Base-by-base conservation (phyloP, 2,888 invertebrate species). In the Polyommatus iphigenia region DNA sequence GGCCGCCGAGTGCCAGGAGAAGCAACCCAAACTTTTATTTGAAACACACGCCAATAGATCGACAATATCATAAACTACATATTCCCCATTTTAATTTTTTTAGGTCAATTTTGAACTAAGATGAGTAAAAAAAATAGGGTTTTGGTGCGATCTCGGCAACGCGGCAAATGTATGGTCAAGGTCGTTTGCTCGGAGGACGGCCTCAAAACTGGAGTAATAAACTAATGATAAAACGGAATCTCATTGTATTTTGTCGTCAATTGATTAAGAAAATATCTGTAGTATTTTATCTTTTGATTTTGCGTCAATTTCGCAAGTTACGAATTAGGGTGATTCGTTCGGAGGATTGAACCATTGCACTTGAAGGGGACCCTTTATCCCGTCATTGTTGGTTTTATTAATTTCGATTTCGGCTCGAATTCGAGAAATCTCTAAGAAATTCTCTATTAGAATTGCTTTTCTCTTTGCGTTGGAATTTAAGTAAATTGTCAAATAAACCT, bases 261-360 rank as follows among this genome's bases (percentile, higher is more conserved):
- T 71, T 77, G 4, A 77, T 36, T 36, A 54, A 32, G 32, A 50
- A 71, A 76, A 54, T 71, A 5, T n/a, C 75, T 46, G 50, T 29
- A 4, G n/a, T 54, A 71, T 32, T 20, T 54, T 67, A 50, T 71
- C 50, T 50, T 77, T 67, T 62, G 67, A 67, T 46, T 36, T 67
- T 10, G n/a, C 67, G n/a, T 67, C 76, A 46, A 77, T 71, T 41
- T 57, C 59, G 72, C 24, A 77, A 78, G 67, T 77, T 46, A 77
- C 76, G 54, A 79, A 79, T 79, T 79, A 79, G 79, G 77, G 77
- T 79, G 79, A 80, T 80, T 80, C 79, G 78, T 80, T 76, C 29
- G 20, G 72, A 59, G 77, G 76, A 76, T 76, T 72, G 57, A 72
- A 77, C 71, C 57, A 77, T 77, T 77, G 77, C 72, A 77, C 71